Base-by-base conservation (phyloP, 2,113 vertebrate genomes). In the Gymnarchus niloticus region DNA sequence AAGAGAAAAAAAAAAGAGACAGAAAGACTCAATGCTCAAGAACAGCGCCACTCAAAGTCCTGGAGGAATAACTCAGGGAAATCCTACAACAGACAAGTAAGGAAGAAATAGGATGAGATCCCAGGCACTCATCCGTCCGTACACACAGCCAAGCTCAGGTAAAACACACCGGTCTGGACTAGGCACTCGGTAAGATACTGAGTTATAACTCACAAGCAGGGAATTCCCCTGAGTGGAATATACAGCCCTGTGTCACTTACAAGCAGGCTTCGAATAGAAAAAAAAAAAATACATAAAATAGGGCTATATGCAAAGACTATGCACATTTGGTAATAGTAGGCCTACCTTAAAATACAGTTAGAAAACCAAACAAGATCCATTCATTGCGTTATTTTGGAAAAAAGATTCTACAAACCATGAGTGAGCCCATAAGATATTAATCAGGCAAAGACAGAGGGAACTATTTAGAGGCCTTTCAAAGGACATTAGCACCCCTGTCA, bases 1-100 rank as follows among this genome's bases (percentile, higher is more conserved):
- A 89, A 89, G 87, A 17, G 85, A n/a, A 33, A 89, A 88, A 88
- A 83, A 87, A 85, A 1, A 88, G 54, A 80, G 65, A 73, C 65
- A 37, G 65, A 33, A 73, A 33, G 65, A 41, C 65, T 73, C 76
- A 89, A 76, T 21, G 56, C 56, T 17, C 1, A 57, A 12, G 54
- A 6, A 83, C 21, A 81, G 81, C 77, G 41, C 81, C 83, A 88
- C 81, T 89, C 87, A 89, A 52, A 87, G 85, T 86, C 76, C 73
- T 85, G 88, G 81, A 87, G 83, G 37, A 59, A 87, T 83, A 87
- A 51, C 19, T 44, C 83, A 87, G 77, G 88, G 86, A 90, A 87
- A 88, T 49, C 80, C 49, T 49, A 81, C n/a, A 17, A 54, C 69
- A 21, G 65, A 0, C 76, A 46, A 78, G 52, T 2, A 54, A 33